These are phyloP conservation scores for Apis cerana DNA, from an alignment of 1,140 invertebrate genomes.

Conservation along the genomic window DNA sequence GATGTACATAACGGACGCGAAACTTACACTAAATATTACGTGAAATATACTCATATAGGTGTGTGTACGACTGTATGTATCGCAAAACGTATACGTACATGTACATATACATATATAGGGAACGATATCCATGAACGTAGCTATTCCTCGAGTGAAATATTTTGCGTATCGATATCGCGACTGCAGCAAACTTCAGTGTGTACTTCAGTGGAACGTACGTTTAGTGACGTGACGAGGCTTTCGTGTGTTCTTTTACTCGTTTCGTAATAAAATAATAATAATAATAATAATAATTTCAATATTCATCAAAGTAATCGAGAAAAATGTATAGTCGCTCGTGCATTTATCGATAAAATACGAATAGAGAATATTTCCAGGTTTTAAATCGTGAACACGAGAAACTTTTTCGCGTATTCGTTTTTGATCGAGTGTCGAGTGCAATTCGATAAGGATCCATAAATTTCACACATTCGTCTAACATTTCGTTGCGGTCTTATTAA, in stretches of 20 bases:
- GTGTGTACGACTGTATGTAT: not conserved
- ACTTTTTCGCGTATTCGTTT: not conserved
- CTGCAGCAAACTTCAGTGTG: not conserved
- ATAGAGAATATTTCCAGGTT: not conserved
- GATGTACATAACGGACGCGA: not conserved
- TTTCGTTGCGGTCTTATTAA: not conserved
- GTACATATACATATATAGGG: not conserved
- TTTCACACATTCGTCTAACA: not conserved
- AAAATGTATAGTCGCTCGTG: not conserved
- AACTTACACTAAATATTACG: not conserved
- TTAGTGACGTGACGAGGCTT: not conserved
- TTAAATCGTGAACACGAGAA: not conserved
- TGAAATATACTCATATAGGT: not conserved
- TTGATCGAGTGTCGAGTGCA: not conserved
- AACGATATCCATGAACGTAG: not conserved
- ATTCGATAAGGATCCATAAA: not conserved
- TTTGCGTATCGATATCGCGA: not conserved
- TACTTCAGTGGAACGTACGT: not conserved
- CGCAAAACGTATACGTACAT: not conserved
- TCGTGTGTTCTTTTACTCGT: not conserved
- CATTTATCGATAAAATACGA: not conserved
- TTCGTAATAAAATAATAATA: not conserved
- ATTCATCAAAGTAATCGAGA: not conserved
- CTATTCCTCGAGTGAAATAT: conserved; percentile 15
- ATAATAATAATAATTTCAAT: not conserved